A percentile compares a stretch with the other conserved stretches of the same genome.
Evolutionary conservation across 2,888 invertebrate genomes (phyloP).

Genomic region (Odiellus spinosus): DNA sequence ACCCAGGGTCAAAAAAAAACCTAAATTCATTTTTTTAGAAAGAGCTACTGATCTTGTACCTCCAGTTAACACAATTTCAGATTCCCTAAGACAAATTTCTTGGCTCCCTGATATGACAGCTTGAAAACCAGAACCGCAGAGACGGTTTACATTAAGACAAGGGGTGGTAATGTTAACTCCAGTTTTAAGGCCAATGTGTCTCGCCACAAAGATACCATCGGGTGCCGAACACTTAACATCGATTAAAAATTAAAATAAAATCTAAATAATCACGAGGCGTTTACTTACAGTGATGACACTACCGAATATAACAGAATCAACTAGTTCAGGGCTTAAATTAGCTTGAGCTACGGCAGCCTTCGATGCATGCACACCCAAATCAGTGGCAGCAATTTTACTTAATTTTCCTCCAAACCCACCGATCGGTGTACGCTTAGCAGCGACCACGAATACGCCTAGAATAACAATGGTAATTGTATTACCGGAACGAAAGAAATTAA

Average conservation of each 20-base stretch:
- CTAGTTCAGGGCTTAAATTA: slow-evolving; percentile 62
- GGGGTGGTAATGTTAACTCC: slow-evolving; percentile 74
- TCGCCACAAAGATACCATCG: slow-evolving; percentile 69
- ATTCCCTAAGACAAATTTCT: slow-evolving; percentile 71
- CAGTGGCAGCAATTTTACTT: slow-evolving; percentile 34
- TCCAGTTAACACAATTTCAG: slow-evolving; percentile 72
- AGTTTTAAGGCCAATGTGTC: slow-evolving; percentile 68
- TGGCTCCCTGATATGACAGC: slow-evolving; percentile 64
- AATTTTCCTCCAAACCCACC: slow-evolving; percentile 68
- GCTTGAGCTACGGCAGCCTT: slow-evolving; percentile 61
- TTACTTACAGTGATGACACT: slow-evolving; percentile 56
- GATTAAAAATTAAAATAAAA: not conserved
- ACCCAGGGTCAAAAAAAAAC: too few relatives aligned
- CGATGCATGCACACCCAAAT: slow-evolving; percentile 63
- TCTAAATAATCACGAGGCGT: not conserved
- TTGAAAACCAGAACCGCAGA: slow-evolving; percentile 97
- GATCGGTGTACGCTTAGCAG: slow-evolving; percentile 91
- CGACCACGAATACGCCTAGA: slow-evolving; percentile 73
- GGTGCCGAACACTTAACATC: slow-evolving; percentile 32
- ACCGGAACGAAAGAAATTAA: too few relatives aligned
- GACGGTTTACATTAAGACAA: slow-evolving; percentile 71
- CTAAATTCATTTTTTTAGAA: too few relatives aligned
- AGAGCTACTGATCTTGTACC: too few relatives aligned
- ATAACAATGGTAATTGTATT: too few relatives aligned
- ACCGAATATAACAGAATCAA: slow-evolving; percentile 80